These are phyloP conservation scores for Lucifuga dentata DNA, from an alignment of 2,113 vertebrate genomes.

Conservation along the genomic window DNA sequence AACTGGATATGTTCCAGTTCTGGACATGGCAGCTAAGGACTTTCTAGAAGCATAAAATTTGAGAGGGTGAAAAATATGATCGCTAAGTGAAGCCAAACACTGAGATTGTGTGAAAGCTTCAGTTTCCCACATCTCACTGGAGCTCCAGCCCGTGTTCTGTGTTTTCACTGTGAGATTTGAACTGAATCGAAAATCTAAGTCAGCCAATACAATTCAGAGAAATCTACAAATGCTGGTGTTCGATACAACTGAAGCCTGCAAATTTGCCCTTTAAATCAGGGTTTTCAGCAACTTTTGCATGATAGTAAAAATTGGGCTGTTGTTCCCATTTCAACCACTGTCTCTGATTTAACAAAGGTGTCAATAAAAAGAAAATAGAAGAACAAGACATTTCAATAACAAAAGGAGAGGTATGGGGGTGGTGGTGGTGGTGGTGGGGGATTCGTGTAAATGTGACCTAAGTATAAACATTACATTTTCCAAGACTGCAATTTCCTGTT, in stretches of 20 bases:
- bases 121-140: background rate
- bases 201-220: background rate
- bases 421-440: slow-evolving; percentile 6
- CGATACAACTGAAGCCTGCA: slow-evolving; percentile 11
- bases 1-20: slow-evolving; percentile 36
- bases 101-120: slow-evolving; percentile 22
- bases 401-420: slow-evolving; percentile 38
- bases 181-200: background rate
- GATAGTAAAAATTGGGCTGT: background rate
- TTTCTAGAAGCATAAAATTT: slow-evolving; percentile 31
- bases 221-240: background rate
- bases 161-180: background rate
- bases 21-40: slow-evolving; percentile 9
- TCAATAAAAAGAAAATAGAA: background rate
- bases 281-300: background rate
- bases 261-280: slow-evolving; percentile 7
- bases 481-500: slow-evolving; percentile 85
- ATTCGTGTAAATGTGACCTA: slow-evolving; percentile 60
- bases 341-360: background rate
- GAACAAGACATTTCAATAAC: slow-evolving; percentile 50
- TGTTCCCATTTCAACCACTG: background rate
- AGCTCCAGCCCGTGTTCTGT: background rate
- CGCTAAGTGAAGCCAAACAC: slow-evolving; percentile 12
- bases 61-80: slow-evolving; percentile 23
- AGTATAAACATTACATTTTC: slow-evolving; percentile 82